Percentiles rank a stretch among this genome's conserved stretches.
These are phyloP conservation scores for Hybos culiciformis DNA, from an alignment of 2,888 invertebrate species.

Conservation along the genomic window DNA sequence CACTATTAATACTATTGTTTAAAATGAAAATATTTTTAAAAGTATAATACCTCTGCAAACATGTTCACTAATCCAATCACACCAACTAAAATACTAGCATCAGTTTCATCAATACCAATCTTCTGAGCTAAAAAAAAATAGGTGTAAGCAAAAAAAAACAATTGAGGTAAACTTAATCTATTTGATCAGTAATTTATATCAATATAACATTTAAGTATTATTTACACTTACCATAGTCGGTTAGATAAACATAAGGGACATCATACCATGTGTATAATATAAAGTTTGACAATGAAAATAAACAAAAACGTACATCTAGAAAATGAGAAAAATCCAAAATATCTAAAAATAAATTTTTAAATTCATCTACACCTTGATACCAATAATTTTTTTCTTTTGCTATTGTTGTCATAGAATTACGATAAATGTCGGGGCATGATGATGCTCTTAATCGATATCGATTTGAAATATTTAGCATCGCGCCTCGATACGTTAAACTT, in stretches of 20 bases:
- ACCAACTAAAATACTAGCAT: conserved; percentile 69
- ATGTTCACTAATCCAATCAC: conserved; percentile 80
- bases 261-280: conserved; percentile 86
- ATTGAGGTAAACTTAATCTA: too few species aligned
- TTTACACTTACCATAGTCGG: too few species aligned
- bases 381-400: conserved; percentile 59
- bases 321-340: conserved; percentile 74
- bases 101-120: conserved; percentile 55
- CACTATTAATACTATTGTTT: not conserved
- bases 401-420: conserved; percentile 73
- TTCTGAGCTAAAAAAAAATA: too few species aligned
- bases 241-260: conserved; percentile 82
- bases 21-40: not conserved
- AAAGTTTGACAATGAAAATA: conserved; percentile 79
- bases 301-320: conserved; percentile 53
- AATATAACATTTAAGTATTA: too few species aligned
- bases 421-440: conserved; percentile 81
- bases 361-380: conserved; percentile 61
- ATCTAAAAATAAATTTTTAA: conserved; percentile 61
- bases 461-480: conserved; percentile 74
- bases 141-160: too few species aligned
- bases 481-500: conserved; percentile 70
- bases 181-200: too few species aligned
- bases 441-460: conserved; percentile 67
- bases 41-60: conserved; percentile 59